A percentile compares a stretch with the other conserved stretches of the same genome.
These are phyloP conservation scores for Augochlorella aurata DNA, from an alignment of 2,888 invertebrate species.

Conservation along the genomic window DNA sequence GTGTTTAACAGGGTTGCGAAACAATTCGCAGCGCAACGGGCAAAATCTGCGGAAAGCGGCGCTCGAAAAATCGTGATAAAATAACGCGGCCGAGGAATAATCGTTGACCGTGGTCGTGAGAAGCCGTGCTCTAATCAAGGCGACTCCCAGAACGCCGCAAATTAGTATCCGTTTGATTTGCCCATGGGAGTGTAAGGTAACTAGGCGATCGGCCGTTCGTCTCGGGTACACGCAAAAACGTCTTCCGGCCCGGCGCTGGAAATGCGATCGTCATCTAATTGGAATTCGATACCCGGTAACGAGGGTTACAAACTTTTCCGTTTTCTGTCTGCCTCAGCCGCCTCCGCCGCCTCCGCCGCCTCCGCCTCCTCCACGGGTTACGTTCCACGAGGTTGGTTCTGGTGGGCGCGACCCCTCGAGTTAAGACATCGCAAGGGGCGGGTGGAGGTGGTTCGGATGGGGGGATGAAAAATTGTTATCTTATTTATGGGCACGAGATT, in stretches of 20 bases:
- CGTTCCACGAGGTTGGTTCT: constrained; percentile 36
- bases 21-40: too few species aligned
- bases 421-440: constrained; percentile 40
- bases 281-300: constrained; percentile 80
- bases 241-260: constrained; percentile 68
- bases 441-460: not conserved
- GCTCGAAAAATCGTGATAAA: not conserved
- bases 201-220: constrained; percentile 64
- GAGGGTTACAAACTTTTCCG: constrained; percentile 79
- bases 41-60: too few species aligned
- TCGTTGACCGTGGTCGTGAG: constrained; percentile 26
- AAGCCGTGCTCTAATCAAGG: constrained; percentile 71
- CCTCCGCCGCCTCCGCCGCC: constrained; percentile 21
- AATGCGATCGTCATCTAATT: constrained; percentile 81
- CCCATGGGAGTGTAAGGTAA: constrained; percentile 70
- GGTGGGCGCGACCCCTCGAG: constrained; percentile 63
- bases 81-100: constrained; percentile 34
- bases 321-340: constrained; percentile 68
- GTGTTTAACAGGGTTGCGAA: too few species aligned
- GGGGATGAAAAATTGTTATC: constrained; percentile 80
- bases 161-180: constrained; percentile 78
- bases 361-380: constrained; percentile 2
- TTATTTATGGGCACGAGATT: constrained; percentile 79
- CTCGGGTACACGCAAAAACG: constrained; percentile 71
- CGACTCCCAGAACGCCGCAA: constrained; percentile 75